phyloP scores from a whole-genome alignment of 2,888 invertebrate species.

The Hypselothyrea guttata region DNA sequence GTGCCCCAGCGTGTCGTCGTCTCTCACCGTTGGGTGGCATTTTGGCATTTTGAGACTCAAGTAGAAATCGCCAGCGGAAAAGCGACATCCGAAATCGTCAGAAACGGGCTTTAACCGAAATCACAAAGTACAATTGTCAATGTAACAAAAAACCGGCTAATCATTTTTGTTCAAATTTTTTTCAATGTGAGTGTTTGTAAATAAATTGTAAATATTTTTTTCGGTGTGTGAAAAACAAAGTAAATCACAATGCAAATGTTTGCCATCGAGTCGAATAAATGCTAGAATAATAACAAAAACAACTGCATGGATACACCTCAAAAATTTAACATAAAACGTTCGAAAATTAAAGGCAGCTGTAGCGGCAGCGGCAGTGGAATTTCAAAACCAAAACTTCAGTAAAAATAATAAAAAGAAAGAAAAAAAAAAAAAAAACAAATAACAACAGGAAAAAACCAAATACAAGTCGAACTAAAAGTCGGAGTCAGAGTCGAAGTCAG shows the following conservation, averaged over 20 bases:
- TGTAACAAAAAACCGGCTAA: slow-evolving; percentile 23
- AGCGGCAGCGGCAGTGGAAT: slow-evolving; percentile 7
- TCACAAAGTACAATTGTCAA: slow-evolving; percentile 22
- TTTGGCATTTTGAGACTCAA: slow-evolving; percentile 27
- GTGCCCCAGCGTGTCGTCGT: slow-evolving; percentile 34
- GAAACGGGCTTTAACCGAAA: slow-evolving; percentile 1
- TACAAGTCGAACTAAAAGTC: slow-evolving; percentile 20
- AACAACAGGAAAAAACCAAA: slow-evolving; percentile 5
- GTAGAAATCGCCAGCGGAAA: slow-evolving; percentile 16
- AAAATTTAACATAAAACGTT: background rate
- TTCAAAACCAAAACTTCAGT: background rate
- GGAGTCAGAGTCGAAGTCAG: slow-evolving; percentile 20
- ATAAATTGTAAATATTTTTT: slow-evolving; percentile 1
- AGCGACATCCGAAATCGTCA: slow-evolving; percentile 2
- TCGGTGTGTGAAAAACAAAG: slow-evolving; percentile 18
- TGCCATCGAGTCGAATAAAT: background rate
- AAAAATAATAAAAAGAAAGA: background rate
- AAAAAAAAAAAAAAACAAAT: slow-evolving; percentile 8
- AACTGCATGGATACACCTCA: too few relatives aligned
- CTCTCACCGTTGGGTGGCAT: slow-evolving; percentile 33
- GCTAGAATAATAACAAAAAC: too few relatives aligned
- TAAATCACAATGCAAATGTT: background rate
- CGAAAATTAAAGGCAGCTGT: slow-evolving; percentile 4
- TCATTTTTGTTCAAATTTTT: slow-evolving; percentile 33
- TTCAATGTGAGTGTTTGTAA: slow-evolving; percentile 32